Evolutionary conservation across 2,888 invertebrate genomes (phyloP).

Genomic region (Mythimna vitellina): DNA sequence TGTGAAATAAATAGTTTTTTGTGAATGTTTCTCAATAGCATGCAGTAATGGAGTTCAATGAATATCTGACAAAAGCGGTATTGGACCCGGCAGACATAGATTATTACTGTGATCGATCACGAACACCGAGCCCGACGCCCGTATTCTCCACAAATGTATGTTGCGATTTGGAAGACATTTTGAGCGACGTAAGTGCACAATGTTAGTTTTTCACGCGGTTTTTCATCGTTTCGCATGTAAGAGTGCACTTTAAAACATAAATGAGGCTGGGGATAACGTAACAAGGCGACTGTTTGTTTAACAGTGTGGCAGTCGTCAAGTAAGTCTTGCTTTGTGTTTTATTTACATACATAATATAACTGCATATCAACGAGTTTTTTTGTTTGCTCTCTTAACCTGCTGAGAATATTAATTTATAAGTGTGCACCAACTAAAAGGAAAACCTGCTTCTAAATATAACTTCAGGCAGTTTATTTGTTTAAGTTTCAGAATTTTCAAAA

Average conservation of each 20-base stretch:
- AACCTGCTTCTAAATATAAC: conserved; percentile 32
- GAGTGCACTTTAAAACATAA: conserved; percentile 50
- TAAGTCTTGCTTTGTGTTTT: conserved; percentile 45
- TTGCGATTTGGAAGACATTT: conserved; percentile 88
- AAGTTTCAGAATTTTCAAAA: conserved; percentile 14
- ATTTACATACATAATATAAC: conserved; percentile 55
- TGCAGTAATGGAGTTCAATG: conserved; percentile 89
- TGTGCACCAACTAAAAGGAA: conserved; percentile 28
- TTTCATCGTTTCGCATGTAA: conserved; percentile 55
- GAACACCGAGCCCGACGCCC: conserved; percentile 82
- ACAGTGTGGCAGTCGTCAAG: conserved; percentile 32
- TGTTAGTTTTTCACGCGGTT: conserved; percentile 57
- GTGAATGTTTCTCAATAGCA: conserved; percentile 83
- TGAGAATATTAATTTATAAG: conserved; percentile 42
- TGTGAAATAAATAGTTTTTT: conserved; percentile 75
- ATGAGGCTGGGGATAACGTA: conserved; percentile 40
- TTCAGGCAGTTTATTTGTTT: conserved; percentile 7
- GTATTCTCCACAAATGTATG: conserved; percentile 83
- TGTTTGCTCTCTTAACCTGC: conserved; percentile 51
- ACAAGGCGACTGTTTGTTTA: conserved; percentile 39
- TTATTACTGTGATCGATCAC: conserved; percentile 80
- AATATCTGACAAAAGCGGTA: conserved; percentile 84
- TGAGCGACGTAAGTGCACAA: conserved; percentile 86
- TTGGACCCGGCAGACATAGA: conserved; percentile 84
- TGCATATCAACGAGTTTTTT: conserved; percentile 56